Base-by-base conservation (phyloP, 2,113 vertebrate genomes). In the Mobula birostris region DNA sequence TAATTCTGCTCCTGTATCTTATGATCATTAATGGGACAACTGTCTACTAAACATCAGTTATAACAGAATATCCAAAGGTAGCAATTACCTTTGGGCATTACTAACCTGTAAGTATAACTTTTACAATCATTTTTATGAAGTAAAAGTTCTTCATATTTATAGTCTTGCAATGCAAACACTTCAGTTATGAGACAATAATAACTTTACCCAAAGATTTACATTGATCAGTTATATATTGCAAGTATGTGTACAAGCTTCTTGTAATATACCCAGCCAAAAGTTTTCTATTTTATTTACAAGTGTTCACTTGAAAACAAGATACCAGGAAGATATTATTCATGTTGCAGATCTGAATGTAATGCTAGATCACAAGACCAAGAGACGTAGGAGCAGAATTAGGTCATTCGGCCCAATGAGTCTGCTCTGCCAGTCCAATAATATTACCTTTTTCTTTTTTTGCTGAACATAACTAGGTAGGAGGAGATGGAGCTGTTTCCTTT, bases 401-500 rank as follows among this genome's bases (percentile, higher is more conserved):
- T 48, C 48, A 48, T 48, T 48, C 48, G 3, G 3, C 48, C 48
- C 3, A 36, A 48, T 48, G 48, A 48, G 48, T 48, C 48, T 48
- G 48, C 48, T 48, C 48, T 48, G 48, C 48, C 48, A 48, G 1
- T 48, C 48, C 48, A 48, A 48, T 48, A 48, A 96, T 76, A 27
- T 96, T 96, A 98, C 98, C 97, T 97, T 98, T 96, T 97, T 98
- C 96, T 96, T 97, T 95, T 98, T 98, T 94, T 97, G 97, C 96
- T 98, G 97, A 95, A 98, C 97, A 0, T 97, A 97, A 95, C 95
- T 97, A 82, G 98, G 98, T 95, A 98, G 96, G 77, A 98, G 96
- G 94, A 98, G 97, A 95, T 98, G 97, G 94, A 98, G 97, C 94
- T 98, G 97, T 95, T 96, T 97, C 96, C 97, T 97, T 95, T 97